These are phyloP conservation scores for Zoanthus sansibaricus DNA, from an alignment of 92 coral and sea anemone genomes.

Conservation along the genomic window DNA sequence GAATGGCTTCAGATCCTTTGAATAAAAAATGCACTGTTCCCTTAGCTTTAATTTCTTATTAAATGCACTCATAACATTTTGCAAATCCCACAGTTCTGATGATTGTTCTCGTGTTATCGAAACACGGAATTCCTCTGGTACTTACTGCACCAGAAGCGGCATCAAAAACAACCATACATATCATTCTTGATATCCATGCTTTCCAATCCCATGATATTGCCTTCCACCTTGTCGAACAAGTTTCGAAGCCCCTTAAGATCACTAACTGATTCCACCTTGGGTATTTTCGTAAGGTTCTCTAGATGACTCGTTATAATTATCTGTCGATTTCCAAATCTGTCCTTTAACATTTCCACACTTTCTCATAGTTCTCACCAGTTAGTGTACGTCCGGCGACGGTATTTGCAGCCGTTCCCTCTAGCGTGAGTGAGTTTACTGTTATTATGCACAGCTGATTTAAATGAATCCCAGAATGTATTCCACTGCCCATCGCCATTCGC, in stretches of 20 bases:
- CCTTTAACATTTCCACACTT: slow-evolving; percentile 3
- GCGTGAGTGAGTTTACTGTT: not conserved
- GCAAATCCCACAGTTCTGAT: not conserved
- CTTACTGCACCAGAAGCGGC: not conserved
- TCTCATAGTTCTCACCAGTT: not conserved
- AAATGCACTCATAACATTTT: not conserved
- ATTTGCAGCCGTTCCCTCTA: not conserved
- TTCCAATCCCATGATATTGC: not conserved
- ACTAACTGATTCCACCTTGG: not conserved
- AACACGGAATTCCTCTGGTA: too few relatives aligned
- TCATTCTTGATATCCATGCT: not conserved
- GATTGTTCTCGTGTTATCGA: not conserved
- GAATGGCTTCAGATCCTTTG: not conserved
- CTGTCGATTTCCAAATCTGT: not conserved
- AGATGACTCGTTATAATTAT: not conserved
- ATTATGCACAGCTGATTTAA: not conserved
- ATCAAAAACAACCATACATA: not conserved
- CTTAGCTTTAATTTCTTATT: slow-evolving; percentile 1
- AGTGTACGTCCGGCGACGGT: not conserved
- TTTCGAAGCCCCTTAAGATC: not conserved
- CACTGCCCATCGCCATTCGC: not conserved
- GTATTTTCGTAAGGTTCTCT: too few relatives aligned
- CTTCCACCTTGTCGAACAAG: not conserved
- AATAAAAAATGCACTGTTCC: slow-evolving; percentile 5
- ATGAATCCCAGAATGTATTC: not conserved